These are phyloP conservation scores for Conchocele bisecta DNA, from an alignment of 2,888 invertebrate genomes.

Conservation along the genomic window DNA sequence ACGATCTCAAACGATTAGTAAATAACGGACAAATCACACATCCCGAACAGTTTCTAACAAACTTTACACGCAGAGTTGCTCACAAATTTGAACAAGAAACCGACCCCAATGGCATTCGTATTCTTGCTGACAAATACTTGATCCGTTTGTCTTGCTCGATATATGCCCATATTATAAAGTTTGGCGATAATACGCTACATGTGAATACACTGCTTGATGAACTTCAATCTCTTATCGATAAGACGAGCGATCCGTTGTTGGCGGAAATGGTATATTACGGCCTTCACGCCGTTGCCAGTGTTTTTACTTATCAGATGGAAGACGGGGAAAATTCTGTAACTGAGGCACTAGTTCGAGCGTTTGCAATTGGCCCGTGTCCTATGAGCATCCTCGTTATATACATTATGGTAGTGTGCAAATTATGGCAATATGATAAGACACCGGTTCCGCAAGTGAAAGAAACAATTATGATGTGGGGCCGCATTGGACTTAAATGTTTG, in stretches of 20 bases:
- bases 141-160: conserved; percentile 30
- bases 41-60: no score
- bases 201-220: conserved; percentile 43
- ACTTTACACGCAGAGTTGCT: no score
- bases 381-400: conserved; percentile 51
- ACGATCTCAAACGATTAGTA: no score
- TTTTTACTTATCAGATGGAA: conserved; percentile 24
- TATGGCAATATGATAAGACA: conserved; percentile 49
- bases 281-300: conserved; percentile 34
- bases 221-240: conserved; percentile 20
- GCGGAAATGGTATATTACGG: conserved; percentile 38
- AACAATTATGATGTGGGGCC: conserved; percentile 31
- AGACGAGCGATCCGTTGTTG: conserved; percentile 26
- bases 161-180: conserved; percentile 38
- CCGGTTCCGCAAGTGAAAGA: conserved; percentile 21
- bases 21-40: no score
- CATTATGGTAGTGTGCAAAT: conserved; percentile 41
- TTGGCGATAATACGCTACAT: conserved; percentile 24
- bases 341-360: conserved; percentile 38
- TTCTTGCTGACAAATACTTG: conserved; percentile 43
- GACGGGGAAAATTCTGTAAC: conserved; percentile 32
- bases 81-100: no score
- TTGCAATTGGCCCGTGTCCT: conserved; percentile 34
- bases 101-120: no score
- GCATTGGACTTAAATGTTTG: conserved; percentile 43